These are phyloP conservation scores for Penaeus chinensis DNA, from an alignment of 1,140 invertebrate species.

Conservation along the genomic window DNA sequence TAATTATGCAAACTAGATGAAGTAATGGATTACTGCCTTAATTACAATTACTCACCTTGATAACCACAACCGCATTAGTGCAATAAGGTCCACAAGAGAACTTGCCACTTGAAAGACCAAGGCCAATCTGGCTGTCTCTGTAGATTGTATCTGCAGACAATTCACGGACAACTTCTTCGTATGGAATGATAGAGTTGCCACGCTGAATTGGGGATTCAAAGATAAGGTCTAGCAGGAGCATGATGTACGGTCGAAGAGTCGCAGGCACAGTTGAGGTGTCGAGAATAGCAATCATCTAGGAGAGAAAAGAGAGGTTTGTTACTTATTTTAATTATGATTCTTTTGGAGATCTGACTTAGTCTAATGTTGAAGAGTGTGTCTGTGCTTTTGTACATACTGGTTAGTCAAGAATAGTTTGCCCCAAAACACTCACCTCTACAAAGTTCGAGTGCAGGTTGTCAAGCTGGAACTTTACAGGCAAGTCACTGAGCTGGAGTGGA, in stretches of 20 bases:
- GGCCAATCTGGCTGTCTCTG: conserved; percentile 74
- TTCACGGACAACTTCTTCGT: conserved; percentile 81
- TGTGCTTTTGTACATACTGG: too few species aligned
- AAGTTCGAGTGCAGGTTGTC: conserved; percentile 87
- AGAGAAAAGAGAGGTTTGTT: not conserved
- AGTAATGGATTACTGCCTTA: not conserved
- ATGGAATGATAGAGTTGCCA: conserved; percentile 73
- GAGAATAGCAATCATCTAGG: conserved; percentile 77
- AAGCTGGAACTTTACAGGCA: conserved; percentile 82
- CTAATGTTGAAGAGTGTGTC: too few species aligned
- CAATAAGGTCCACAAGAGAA: conserved; percentile 77
- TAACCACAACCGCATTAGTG: conserved; percentile 71
- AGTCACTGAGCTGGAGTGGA: conserved; percentile 74
- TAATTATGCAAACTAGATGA: not conserved
- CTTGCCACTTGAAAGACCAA: conserved; percentile 67
- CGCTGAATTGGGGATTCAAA: conserved; percentile 72
- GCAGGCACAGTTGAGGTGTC: conserved; percentile 77
- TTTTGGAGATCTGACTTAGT: too few species aligned
- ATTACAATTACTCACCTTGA: conserved; percentile 41
- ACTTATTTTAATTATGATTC: too few species aligned
- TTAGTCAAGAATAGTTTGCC: too few species aligned
- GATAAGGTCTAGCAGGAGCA: conserved; percentile 78
- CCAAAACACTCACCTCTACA: conserved; percentile 78
- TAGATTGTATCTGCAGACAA: conserved; percentile 80
- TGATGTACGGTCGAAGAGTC: conserved; percentile 77